A percentile compares a stretch with the other conserved stretches of the same genome.
Evolutionary conservation across 2,797 vertebrate genomes (phyloP).

Genomic region (Graptemys geographica): DNA sequence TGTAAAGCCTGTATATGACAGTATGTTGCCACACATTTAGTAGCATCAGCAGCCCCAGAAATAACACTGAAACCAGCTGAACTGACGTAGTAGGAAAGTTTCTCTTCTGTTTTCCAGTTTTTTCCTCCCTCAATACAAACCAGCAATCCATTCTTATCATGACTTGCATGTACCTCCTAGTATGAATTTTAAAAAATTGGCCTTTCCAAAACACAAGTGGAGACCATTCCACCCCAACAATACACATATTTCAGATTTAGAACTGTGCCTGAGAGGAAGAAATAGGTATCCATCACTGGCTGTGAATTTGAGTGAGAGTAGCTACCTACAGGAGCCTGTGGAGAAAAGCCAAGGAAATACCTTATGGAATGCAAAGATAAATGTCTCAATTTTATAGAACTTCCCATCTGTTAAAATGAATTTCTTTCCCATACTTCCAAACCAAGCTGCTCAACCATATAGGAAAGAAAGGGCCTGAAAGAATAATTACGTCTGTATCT

Average conservation of each 20-base stretch:
- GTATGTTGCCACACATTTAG: not conserved
- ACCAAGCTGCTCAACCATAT: not conserved
- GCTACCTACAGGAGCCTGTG: slow-evolving; percentile 49
- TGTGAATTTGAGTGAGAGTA: slow-evolving; percentile 52
- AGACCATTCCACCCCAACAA: not conserved
- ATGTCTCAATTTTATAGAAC: slow-evolving; percentile 31
- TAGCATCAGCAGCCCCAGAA: not conserved
- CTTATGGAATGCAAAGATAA: slow-evolving; percentile 34
- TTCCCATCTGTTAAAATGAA: slow-evolving; percentile 47
- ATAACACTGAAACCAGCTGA: not conserved
- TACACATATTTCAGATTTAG: slow-evolving; percentile 53
- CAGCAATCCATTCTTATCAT: not conserved
- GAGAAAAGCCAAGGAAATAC: slow-evolving; percentile 41
- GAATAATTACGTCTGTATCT: not conserved
- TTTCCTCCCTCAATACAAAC: not conserved
- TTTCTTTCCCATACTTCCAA: not conserved
- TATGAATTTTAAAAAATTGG: slow-evolving; percentile 27
- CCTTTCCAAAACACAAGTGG: slow-evolving; percentile 32
- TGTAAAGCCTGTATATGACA: not conserved
- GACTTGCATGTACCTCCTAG: slow-evolving; percentile 7
- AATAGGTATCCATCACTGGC: slow-evolving; percentile 41
- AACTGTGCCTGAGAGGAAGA: slow-evolving; percentile 19
- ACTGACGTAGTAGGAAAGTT: not conserved
- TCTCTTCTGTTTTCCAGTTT: not conserved
- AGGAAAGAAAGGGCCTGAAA: not conserved